Evolutionary conservation across 2,888 invertebrate genomes (phyloP).

Genomic region (Odiellus spinosus): DNA sequence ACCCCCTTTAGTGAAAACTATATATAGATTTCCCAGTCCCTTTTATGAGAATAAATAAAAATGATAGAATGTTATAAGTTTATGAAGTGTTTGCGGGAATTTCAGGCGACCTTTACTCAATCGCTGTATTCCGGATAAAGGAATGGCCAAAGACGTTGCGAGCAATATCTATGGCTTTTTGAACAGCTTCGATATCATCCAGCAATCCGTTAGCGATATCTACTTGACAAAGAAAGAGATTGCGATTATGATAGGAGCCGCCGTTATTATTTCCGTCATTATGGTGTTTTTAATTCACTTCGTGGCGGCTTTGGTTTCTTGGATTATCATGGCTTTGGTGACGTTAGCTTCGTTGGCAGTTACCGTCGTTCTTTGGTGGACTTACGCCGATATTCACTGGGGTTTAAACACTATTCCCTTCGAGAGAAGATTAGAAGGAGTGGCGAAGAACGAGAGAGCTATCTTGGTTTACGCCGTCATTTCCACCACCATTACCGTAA

Average conservation of each 20-base stretch:
- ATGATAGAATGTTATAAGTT: too few relatives aligned
- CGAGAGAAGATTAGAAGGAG: conserved; percentile 48
- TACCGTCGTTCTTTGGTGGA: conserved; percentile 71
- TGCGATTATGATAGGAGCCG: too few relatives aligned
- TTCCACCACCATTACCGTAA: conserved; percentile 71
- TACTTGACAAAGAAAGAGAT: conserved; percentile 77
- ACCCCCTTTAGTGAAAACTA: too few relatives aligned
- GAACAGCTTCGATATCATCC: conserved; percentile 73
- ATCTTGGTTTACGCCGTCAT: conserved; percentile 69
- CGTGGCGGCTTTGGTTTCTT: conserved; percentile 65
- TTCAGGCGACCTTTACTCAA: conserved; percentile 57
- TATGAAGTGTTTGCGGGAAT: not conserved
- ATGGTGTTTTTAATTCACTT: conserved; percentile 70
- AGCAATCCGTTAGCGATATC: conserved; percentile 72
- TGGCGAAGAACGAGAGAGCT: conserved; percentile 66
- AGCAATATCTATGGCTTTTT: conserved; percentile 60
- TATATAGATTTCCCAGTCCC: too few relatives aligned
- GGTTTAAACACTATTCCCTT: conserved; percentile 41
- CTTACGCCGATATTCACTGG: conserved; percentile 57
- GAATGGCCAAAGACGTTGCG: conserved; percentile 41
- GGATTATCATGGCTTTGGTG: conserved; percentile 69
- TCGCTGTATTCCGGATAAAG: conserved; percentile 60
- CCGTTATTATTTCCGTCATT: conserved; percentile 44
- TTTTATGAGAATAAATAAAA: too few relatives aligned
- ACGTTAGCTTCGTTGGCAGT: conserved; percentile 49